These are phyloP conservation scores for Oreotrochilus melanogaster DNA, from an alignment of 2,113 vertebrate genomes.

Conservation along the genomic window DNA sequence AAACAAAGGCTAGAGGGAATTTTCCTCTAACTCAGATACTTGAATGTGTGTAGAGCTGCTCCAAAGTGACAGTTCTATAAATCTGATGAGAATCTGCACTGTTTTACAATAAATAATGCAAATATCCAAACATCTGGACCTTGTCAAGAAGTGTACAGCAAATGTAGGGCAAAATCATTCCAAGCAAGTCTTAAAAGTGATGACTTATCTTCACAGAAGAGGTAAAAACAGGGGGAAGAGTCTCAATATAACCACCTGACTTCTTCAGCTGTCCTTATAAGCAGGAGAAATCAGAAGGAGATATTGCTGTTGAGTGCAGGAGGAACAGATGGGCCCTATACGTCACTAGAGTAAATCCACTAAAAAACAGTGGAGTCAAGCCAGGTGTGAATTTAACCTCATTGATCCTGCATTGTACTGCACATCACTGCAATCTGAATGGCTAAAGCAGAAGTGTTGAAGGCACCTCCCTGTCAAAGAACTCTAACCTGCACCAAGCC, in stretches of 20 bases:
- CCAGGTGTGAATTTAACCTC: neutral
- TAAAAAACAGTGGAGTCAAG: neutral
- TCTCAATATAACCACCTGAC: neutral
- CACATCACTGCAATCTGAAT: rapidly evolving
- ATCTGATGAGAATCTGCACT: neutral
- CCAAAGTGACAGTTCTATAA: neutral
- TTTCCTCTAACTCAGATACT: neutral
- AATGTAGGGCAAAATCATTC: neutral
- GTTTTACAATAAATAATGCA: neutral
- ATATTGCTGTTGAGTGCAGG: neutral
- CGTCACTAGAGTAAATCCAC: neutral
- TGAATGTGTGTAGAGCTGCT: neutral
- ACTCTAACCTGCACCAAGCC: neutral
- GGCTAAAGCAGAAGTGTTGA: neutral
- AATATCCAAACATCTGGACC: too few relatives aligned
- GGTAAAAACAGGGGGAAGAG: neutral
- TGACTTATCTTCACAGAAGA: neutral
- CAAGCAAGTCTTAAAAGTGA: neutral
- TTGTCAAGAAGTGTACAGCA: neutral
- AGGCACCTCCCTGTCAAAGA: neutral
- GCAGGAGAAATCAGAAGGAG: neutral
- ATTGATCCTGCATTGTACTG: rapidly evolving
- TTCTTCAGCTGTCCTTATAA: neutral
- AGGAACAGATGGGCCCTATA: neutral
- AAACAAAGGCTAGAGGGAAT: neutral